Evolutionary conservation across 2,113 vertebrate species (phyloP).

Genomic region (Melanostigma gelatinosum): DNA sequence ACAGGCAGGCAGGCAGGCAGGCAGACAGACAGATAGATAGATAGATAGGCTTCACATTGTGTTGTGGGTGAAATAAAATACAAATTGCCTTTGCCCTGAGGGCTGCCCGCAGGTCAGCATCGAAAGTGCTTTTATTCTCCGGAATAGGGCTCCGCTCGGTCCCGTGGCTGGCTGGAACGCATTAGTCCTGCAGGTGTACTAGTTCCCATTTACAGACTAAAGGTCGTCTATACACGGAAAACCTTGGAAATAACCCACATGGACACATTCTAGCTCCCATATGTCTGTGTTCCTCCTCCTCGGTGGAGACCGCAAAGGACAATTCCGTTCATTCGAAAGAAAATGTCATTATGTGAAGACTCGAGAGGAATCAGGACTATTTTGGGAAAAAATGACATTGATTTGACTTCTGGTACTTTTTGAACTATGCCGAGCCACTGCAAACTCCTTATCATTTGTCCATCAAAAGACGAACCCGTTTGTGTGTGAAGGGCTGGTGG

Average conservation of each 20-base stretch:
- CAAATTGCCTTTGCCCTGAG: constrained; percentile 77
- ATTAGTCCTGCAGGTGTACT: constrained; percentile 69
- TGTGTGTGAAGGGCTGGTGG: constrained; percentile 50
- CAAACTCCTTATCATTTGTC: constrained; percentile 50
- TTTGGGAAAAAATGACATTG: constrained; percentile 46
- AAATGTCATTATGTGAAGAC: constrained; percentile 53
- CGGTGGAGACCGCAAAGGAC: constrained; percentile 43
- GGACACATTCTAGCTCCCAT: constrained; percentile 52
- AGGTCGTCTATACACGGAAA: constrained; percentile 54
- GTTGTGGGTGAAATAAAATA: constrained; percentile 67
- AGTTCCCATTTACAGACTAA: constrained; percentile 70
- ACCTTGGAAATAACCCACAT: constrained; percentile 62
- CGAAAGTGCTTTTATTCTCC: constrained; percentile 75
- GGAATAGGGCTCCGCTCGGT: constrained; percentile 52
- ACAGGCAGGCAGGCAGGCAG: too few relatives aligned
- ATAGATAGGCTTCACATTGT: constrained; percentile 52
- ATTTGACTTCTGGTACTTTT: constrained; percentile 59
- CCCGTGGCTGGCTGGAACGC: constrained; percentile 66
- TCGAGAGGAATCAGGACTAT: constrained; percentile 40
- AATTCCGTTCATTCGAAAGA: constrained; percentile 43
- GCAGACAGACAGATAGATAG: too few relatives aligned
- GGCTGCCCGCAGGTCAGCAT: constrained; percentile 72
- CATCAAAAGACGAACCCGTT: constrained; percentile 50
- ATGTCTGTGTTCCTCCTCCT: constrained; percentile 15
- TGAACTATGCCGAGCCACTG: constrained; percentile 63